These are phyloP conservation scores for Rhabdophis nuchalis DNA, from an alignment of 2,797 vertebrate species.

Conservation along the genomic window DNA sequence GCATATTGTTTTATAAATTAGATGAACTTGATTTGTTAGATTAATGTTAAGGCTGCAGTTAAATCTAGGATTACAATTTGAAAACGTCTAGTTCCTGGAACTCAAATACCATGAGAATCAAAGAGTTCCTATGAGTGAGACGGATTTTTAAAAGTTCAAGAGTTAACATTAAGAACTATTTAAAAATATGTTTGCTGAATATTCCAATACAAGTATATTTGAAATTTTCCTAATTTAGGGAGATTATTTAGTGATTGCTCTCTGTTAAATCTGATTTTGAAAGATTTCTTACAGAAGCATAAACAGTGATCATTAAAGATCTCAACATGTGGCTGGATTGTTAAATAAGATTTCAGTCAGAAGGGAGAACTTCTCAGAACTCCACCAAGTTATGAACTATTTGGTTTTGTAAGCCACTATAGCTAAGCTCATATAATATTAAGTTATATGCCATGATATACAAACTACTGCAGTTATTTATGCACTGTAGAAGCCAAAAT, in stretches of 20 bases:
- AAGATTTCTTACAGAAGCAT: neutral
- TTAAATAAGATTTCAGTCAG: neutral
- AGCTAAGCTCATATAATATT: neutral
- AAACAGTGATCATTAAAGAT: neutral
- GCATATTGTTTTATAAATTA: neutral
- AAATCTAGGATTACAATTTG: neutral
- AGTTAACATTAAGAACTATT: neutral
- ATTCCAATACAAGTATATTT: neutral
- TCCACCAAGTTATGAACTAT: neutral
- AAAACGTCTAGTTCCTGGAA: neutral
- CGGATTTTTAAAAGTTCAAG: neutral
- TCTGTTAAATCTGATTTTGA: neutral
- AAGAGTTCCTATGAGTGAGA: neutral
- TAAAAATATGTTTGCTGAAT: neutral
- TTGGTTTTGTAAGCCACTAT: neutral
- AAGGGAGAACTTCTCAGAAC: neutral
- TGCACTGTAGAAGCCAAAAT: neutral
- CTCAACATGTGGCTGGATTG: neutral
- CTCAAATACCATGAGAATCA: neutral
- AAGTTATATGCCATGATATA: neutral
- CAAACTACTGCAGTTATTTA: neutral
- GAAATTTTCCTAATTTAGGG: neutral
- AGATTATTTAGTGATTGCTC: neutral
- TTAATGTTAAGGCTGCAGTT: neutral
- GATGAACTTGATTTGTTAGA: neutral